Percentiles rank a stretch among this genome's conserved stretches.
These are phyloP conservation scores for Tethea ocularis DNA, from an alignment of 2,888 invertebrate species.

Conservation along the genomic window DNA sequence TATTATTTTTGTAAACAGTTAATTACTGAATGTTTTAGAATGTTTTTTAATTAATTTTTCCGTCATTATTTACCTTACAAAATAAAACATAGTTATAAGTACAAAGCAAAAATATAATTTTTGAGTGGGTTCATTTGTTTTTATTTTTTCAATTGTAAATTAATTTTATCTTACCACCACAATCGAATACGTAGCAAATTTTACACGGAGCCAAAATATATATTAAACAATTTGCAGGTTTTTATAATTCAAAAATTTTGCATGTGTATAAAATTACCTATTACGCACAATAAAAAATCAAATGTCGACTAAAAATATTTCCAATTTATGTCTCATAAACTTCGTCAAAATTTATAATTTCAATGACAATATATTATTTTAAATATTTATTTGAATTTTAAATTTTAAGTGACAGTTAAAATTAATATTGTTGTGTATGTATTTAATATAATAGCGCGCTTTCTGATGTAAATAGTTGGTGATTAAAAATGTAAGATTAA, in stretches of 20 bases:
- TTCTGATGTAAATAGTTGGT: slow-evolving; percentile 79
- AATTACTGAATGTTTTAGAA: too few relatives aligned
- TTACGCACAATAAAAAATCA: background rate
- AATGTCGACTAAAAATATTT: background rate
- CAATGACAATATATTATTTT: background rate
- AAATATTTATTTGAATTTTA: slow-evolving; percentile 2
- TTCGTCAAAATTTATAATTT: background rate
- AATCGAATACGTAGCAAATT: too few relatives aligned
- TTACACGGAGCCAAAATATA: too few relatives aligned
- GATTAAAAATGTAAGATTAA: slow-evolving; percentile 77
- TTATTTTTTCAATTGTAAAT: too few relatives aligned
- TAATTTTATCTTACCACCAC: too few relatives aligned
- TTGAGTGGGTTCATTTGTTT: too few relatives aligned
- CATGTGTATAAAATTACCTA: background rate
- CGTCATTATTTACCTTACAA: too few relatives aligned
- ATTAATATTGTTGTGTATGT: slow-evolving; percentile 70
- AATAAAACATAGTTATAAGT: too few relatives aligned
- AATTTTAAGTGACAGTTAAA: background rate
- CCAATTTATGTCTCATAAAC: background rate
- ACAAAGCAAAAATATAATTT: too few relatives aligned
- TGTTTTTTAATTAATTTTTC: too few relatives aligned
- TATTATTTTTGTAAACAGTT: too few relatives aligned
- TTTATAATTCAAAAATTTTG: background rate
- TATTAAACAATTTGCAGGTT: too few relatives aligned
- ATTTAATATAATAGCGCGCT: slow-evolving; percentile 65